Percentiles rank a stretch among this genome's conserved stretches.
These are phyloP conservation scores for Aurelia aurita DNA, from an alignment of 30 jellyfish, hydroid and myxozoan species.

Conservation along the genomic window DNA sequence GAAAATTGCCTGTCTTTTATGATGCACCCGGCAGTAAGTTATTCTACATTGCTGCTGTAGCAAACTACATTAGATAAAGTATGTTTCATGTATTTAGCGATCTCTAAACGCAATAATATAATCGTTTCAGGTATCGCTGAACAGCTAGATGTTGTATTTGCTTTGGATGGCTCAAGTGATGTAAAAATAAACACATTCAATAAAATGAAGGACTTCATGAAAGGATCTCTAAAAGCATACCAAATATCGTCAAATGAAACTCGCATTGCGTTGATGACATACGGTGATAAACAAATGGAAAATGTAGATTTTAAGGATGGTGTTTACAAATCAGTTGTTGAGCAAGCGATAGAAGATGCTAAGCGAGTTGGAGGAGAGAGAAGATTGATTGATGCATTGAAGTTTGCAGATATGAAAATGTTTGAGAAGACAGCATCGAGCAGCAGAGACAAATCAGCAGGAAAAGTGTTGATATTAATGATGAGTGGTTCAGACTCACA, in stretches of 20 bases:
- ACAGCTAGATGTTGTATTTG: constrained; percentile 76
- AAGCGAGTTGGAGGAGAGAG: constrained; percentile 66
- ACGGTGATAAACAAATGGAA: constrained; percentile 25
- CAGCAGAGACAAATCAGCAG: constrained; percentile 6
- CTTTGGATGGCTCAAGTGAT: constrained; percentile 71
- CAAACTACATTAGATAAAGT: no score
- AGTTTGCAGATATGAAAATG: constrained; percentile 16
- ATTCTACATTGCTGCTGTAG: no score
- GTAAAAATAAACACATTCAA: constrained; percentile 10
- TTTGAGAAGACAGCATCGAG: constrained; percentile 21
- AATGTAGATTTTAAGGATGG: constrained; percentile 36
- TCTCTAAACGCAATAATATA: no score
- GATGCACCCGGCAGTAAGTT: no score
- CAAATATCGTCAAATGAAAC: constrained; percentile 33
- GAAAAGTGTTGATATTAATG: constrained; percentile 47
- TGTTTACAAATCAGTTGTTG: constrained; percentile 8
- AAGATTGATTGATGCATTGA: constrained; percentile 16
- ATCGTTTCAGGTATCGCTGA: constrained; percentile 44
- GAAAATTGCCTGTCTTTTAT: no score
- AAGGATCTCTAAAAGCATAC: constrained; percentile 47
- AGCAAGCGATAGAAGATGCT: constrained; percentile 23
- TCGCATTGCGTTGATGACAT: constrained; percentile 49
- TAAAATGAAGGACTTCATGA: constrained; percentile 50
- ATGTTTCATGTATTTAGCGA: no score
- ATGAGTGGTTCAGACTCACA: constrained; percentile 25